phyloP scores from a whole-genome alignment of 2,888 invertebrate genomes.

The Xylota sylvarum region DNA sequence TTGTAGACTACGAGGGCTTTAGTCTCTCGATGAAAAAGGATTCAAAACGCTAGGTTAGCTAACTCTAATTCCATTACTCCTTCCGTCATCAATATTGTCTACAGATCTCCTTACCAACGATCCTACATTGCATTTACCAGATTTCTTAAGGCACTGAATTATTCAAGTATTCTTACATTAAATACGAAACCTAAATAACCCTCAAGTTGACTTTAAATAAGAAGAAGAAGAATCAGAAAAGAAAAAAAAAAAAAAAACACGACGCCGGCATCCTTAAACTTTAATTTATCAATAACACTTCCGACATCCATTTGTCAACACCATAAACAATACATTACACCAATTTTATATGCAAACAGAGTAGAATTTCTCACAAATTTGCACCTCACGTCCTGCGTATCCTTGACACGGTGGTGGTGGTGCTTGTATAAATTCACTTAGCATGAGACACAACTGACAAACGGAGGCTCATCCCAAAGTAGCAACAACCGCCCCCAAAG shows the following conservation, averaged over 20 bases:
- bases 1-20: too few species aligned
- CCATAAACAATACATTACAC: constrained; percentile 68
- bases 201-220: background rate
- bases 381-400: constrained; percentile 53
- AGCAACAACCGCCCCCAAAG: constrained; percentile 63
- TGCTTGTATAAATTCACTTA: constrained; percentile 49
- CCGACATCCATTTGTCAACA: constrained; percentile 72
- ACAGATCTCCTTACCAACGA: too few species aligned
- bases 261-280: constrained; percentile 45
- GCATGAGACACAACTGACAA: constrained; percentile 43
- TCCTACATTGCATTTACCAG: background rate
- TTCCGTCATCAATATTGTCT: too few species aligned
- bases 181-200: background rate
- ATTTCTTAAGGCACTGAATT: background rate
- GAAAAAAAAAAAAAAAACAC: background rate
- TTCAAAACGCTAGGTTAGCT: too few species aligned
- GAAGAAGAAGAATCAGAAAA: background rate
- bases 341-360: constrained; percentile 62
- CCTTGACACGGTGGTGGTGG: background rate
- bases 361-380: constrained; percentile 38
- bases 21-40: too few species aligned
- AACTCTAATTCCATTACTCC: too few species aligned
- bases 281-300: constrained; percentile 66
- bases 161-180: background rate
- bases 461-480: constrained; percentile 31